Evolutionary conservation across 1,140 invertebrate genomes (phyloP).

Genomic region (Limonius californicus): DNA sequence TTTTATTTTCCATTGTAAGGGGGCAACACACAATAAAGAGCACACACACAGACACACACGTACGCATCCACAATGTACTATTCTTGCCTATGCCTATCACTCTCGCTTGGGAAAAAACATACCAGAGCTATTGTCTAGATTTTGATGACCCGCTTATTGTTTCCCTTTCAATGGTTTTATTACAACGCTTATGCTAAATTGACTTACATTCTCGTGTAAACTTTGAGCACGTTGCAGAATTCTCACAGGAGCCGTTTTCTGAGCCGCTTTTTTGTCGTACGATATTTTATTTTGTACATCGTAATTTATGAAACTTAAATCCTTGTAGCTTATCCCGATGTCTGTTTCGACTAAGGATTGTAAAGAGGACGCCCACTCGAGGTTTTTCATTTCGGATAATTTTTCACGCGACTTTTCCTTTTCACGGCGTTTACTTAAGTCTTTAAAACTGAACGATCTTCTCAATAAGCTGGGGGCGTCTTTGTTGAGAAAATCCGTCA

Average conservation of each 20-base stretch:
- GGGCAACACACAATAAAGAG: no score
- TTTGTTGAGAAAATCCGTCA: slow-evolving; percentile 31
- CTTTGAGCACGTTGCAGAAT: slow-evolving; percentile 17
- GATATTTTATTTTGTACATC: slow-evolving; percentile 38
- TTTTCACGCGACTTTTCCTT: slow-evolving; percentile 32
- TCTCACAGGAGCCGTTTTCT: neutral
- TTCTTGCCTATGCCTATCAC: no score
- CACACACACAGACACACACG: no score
- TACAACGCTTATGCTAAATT: no score
- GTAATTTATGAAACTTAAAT: slow-evolving; percentile 46
- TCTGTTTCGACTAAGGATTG: slow-evolving; percentile 44
- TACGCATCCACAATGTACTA: no score
- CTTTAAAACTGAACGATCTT: slow-evolving; percentile 41
- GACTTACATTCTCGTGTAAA: slow-evolving; percentile 20
- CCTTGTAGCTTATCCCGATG: slow-evolving; percentile 43
- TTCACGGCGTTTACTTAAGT: slow-evolving; percentile 31
- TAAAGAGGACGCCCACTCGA: slow-evolving; percentile 42
- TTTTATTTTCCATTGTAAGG: no score
- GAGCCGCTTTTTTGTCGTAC: slow-evolving; percentile 23
- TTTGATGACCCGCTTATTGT: no score
- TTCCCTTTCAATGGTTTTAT: no score
- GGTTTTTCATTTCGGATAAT: slow-evolving; percentile 34
- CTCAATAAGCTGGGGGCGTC: slow-evolving; percentile 36
- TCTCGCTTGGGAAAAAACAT: no score
- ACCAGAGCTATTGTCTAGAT: no score